A percentile compares a stretch with the other conserved stretches of the same genome.
Conservation (phyloP, 2,888 invertebrate genomes). For the Oxyscelio sp. region DNA sequence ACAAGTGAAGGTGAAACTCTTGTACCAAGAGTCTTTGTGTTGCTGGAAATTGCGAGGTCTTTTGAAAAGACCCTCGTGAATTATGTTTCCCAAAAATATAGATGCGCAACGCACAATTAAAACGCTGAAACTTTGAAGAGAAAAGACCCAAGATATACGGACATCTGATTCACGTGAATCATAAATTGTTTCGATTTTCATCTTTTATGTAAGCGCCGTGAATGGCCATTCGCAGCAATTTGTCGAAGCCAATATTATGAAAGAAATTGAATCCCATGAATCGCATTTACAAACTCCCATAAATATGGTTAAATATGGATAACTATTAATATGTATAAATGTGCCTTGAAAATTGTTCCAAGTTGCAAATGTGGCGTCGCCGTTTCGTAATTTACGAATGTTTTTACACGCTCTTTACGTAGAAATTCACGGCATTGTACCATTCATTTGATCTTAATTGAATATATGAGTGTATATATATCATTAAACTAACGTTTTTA, state of each 20-base stretch:
- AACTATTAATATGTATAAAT: constrained; percentile 45
- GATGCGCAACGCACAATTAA: constrained; percentile 35
- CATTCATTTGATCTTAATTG: too few relatives aligned
- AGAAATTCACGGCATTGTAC: constrained; percentile 29
- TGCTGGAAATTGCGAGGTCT: background rate
- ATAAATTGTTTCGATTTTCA: constrained; percentile 60
- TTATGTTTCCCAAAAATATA: constrained; percentile 52
- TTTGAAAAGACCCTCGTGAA: background rate
- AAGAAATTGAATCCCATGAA: constrained; percentile 43
- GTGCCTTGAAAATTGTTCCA: constrained; percentile 18
- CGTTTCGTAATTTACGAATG: constrained; percentile 37
- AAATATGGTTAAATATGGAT: constrained; percentile 37
- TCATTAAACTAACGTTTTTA: too few relatives aligned
- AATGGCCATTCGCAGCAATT: constrained; percentile 47
- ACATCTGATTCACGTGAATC: constrained; percentile 41
- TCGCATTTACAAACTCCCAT: constrained; percentile 37
- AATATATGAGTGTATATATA: too few relatives aligned
- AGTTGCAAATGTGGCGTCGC: constrained; percentile 28
- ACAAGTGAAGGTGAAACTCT: background rate
- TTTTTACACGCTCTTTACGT: constrained; percentile 22
- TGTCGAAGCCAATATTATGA: constrained; percentile 50
- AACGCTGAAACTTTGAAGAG: constrained; percentile 15
- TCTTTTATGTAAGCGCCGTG: constrained; percentile 52
- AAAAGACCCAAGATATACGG: constrained; percentile 18
- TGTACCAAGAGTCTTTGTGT: background rate